These are phyloP conservation scores for rat (Rattus norvegicus) DNA, from an alignment of 2,113 vertebrate species.

Conservation along the genomic window DNA sequence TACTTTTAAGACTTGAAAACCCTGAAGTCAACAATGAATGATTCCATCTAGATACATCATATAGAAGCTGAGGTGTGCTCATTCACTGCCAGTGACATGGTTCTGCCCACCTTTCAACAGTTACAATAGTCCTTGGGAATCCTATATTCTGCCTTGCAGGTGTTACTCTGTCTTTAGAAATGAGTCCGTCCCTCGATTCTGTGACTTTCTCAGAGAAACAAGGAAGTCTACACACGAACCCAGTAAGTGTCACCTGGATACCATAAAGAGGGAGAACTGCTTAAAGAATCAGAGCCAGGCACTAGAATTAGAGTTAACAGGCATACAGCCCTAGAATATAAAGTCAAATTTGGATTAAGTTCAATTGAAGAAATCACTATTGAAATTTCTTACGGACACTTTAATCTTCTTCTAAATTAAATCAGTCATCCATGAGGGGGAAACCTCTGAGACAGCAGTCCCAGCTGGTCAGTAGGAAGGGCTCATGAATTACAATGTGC, in stretches of 20 bases:
- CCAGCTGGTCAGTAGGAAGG: not conserved
- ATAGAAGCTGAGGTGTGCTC: not conserved
- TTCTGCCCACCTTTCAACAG: not conserved
- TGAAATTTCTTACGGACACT: constrained; percentile 26
- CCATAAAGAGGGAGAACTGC: not conserved
- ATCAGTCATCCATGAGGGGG: not conserved
- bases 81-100: not conserved
- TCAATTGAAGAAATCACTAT: constrained; percentile 41
- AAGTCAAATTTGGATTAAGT: constrained; percentile 47
- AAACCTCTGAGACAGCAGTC: not conserved
- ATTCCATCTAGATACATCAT: not conserved
- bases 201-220: constrained; percentile 49
- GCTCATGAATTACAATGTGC: not conserved
- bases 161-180: constrained; percentile 22
- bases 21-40: constrained; percentile 11
- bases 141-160: not conserved
- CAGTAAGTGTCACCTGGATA: not conserved
- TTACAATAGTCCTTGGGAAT: not conserved
- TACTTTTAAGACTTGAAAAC: not conserved
- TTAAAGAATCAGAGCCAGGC: constrained; percentile 43
- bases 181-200: not conserved
- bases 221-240: not conserved
- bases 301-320: constrained; percentile 30
- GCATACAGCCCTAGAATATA: not conserved
- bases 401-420: constrained; percentile 52